Evolutionary conservation across 2,888 invertebrate species (phyloP).

Genomic region (Rosalia funebris): DNA sequence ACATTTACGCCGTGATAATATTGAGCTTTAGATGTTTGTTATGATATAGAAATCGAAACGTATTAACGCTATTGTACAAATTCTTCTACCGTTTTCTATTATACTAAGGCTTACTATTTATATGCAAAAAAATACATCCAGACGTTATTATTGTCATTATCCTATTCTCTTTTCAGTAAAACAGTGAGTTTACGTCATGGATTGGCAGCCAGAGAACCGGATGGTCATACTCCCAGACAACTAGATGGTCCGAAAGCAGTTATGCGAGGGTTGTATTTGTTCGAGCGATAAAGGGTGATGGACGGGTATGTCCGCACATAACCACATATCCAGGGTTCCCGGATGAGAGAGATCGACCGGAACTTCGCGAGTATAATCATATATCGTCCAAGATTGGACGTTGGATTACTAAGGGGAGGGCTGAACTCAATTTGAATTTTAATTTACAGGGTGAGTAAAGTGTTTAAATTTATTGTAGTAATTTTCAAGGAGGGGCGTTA

Average conservation of each 20-base stretch:
- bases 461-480: constrained; percentile 58
- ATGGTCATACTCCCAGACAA: constrained; percentile 49
- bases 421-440: constrained; percentile 64
- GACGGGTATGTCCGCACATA: constrained; percentile 65
- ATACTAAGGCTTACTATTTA: no score
- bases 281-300: constrained; percentile 64
- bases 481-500: constrained; percentile 49
- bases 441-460: constrained; percentile 63
- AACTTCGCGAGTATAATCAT: constrained; percentile 63
- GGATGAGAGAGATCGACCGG: constrained; percentile 62
- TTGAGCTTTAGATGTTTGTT: no score
- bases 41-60: no score
- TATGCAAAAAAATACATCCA: no score
- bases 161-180: constrained; percentile 26
- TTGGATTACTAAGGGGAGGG: constrained; percentile 57
- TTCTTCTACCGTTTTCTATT: no score
- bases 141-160: no score
- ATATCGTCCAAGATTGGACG: constrained; percentile 65
- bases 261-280: constrained; percentile 64
- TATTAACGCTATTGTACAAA: no score
- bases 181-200: constrained; percentile 31
- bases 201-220: constrained; percentile 23
- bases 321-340: constrained; percentile 58
- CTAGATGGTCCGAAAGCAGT: constrained; percentile 57
- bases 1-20: no score